Evolutionary conservation across 2,888 invertebrate genomes (phyloP).

Genomic region (Celastrina argiolus): DNA sequence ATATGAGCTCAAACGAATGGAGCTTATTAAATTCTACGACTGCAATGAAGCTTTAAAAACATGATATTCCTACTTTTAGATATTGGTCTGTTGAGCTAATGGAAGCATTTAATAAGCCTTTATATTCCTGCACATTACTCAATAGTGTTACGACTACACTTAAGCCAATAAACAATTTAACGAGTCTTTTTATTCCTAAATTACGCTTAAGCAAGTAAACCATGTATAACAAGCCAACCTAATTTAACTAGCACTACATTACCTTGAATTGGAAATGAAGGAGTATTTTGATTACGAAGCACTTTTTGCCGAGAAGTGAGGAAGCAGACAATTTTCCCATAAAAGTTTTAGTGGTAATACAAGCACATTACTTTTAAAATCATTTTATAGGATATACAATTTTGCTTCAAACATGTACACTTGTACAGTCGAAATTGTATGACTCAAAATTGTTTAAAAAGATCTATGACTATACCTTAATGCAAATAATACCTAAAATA

Average conservation of each 20-base stretch:
- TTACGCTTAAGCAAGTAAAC: not conserved
- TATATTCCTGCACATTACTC: not conserved
- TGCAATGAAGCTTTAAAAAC: no score
- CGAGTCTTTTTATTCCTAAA: not conserved
- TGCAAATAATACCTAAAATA: not conserved
- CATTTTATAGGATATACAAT: not conserved
- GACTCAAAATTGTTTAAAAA: no score
- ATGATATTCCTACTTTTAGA: no score
- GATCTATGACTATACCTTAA: no score
- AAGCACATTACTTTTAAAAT: not conserved
- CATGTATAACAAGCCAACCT: not conserved
- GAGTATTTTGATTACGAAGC: slow-evolving; percentile 1
- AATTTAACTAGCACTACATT: not conserved
- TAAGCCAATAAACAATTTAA: no score
- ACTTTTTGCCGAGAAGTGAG: not conserved
- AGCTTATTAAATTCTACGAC: no score
- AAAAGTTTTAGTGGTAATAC: not conserved
- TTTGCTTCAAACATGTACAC: not conserved
- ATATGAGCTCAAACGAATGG: no score
- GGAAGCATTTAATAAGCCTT: not conserved
- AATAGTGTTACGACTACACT: no score
- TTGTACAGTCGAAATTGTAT: no score
- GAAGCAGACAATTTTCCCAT: not conserved
- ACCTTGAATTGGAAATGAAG: slow-evolving; percentile 7
- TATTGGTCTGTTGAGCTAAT: no score